Conservation (phyloP, 1,140 invertebrate genomes). For the Scylla paramamosain region DNA sequence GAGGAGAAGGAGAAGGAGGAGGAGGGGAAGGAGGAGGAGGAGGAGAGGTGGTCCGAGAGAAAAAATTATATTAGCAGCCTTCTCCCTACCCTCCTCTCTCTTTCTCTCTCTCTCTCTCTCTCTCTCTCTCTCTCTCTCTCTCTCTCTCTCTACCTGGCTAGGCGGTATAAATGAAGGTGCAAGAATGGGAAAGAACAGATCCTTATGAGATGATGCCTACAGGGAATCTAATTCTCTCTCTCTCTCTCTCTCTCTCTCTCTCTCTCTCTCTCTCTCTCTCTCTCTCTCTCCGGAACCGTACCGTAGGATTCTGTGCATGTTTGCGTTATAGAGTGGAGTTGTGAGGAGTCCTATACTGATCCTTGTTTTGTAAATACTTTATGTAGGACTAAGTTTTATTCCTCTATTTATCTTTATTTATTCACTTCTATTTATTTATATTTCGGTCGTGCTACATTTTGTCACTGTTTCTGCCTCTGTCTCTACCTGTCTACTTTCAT, state of each 20-base stretch:
- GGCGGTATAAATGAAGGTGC: too few relatives aligned
- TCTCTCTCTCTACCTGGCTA: slow-evolving; percentile 32
- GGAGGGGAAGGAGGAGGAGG: too few relatives aligned
- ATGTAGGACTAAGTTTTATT: too few relatives aligned
- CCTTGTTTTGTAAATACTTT: too few relatives aligned
- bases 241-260: neutral
- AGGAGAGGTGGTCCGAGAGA: too few relatives aligned
- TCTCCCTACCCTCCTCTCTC: slow-evolving; percentile 41
- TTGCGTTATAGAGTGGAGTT: neutral
- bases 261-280: neutral
- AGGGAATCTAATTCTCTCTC: neutral
- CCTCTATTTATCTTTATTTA: too few relatives aligned
- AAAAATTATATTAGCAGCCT: neutral
- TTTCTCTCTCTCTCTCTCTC: slow-evolving; percentile 43
- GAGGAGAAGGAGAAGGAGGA: neutral
- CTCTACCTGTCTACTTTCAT: neutral
- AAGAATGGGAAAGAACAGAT: too few relatives aligned
- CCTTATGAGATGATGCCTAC: too few relatives aligned
- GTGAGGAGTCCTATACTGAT: too few relatives aligned
- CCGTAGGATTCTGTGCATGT: neutral
- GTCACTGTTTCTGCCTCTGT: neutral
- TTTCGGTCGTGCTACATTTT: too few relatives aligned
- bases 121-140: slow-evolving; percentile 55
- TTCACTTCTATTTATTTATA: too few relatives aligned
- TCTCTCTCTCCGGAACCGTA: too few relatives aligned